Percentiles rank a stretch among this genome's conserved stretches.
Conservation (phyloP, 2,797 vertebrate species). For the Furcifer pardalis region DNA sequence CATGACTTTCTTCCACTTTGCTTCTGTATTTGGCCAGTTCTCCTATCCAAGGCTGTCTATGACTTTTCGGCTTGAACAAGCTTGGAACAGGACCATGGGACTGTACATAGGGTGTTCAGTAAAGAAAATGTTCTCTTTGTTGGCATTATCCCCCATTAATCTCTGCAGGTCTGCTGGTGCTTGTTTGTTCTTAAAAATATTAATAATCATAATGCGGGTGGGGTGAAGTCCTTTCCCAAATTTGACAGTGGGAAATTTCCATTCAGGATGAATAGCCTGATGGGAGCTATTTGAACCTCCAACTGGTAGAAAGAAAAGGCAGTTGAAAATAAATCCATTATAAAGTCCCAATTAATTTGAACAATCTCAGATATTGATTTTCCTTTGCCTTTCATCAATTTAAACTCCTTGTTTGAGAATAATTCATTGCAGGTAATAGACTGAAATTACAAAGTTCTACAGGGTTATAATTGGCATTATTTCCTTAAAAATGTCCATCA, state of each 20-base stretch:
- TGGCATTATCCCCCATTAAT: slow-evolving; percentile 15
- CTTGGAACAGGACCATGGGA: no score
- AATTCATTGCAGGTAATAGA: slow-evolving; percentile 63
- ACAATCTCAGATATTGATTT: slow-evolving; percentile 60
- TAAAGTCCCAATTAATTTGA: slow-evolving; percentile 48
- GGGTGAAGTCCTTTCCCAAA: neutral
- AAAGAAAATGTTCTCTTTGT: neutral
- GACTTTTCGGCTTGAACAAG: no score
- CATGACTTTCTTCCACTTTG: no score
- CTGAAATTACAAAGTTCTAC: slow-evolving; percentile 46
- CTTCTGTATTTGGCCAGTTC: no score
- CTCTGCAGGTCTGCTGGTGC: neutral
- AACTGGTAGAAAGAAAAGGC: neutral
- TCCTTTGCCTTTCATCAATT: slow-evolving; percentile 47
- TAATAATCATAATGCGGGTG: neutral
- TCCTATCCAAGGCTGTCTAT: no score
- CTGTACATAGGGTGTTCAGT: neutral
- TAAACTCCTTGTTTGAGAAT: slow-evolving; percentile 57
- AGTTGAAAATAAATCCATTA: slow-evolving; percentile 40
- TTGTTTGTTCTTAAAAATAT: neutral
- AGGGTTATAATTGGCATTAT: slow-evolving; percentile 39
- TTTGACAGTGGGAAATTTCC: neutral
- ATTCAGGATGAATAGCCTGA: neutral
- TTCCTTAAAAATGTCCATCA: slow-evolving; percentile 41
- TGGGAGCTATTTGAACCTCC: slow-evolving; percentile 34